Evolutionary conservation across 1,140 invertebrate species (phyloP).

Genomic region (Paralvinella palmiformis): DNA sequence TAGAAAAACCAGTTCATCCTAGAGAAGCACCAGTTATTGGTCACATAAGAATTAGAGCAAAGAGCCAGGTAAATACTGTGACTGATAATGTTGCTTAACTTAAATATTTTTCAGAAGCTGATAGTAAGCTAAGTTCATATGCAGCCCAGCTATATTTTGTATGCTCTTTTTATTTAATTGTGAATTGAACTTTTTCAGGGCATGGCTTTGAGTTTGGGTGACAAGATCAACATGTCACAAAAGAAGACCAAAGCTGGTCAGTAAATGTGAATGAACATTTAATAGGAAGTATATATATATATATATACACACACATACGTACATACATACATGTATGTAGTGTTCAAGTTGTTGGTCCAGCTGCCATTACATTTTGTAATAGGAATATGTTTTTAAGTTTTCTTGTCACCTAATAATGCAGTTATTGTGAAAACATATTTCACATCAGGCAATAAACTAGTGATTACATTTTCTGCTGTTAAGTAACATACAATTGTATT

Average conservation of each 20-base stretch:
- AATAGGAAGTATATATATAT: too few species aligned
- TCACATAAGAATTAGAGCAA: constrained; percentile 94
- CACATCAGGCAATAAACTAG: too few species aligned
- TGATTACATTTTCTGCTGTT: too few species aligned
- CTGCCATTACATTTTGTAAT: too few species aligned
- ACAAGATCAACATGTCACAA: constrained; percentile 93
- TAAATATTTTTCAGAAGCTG: neutral
- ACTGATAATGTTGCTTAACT: neutral
- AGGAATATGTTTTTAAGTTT: too few species aligned
- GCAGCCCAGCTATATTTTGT: neutral
- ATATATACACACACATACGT: too few species aligned
- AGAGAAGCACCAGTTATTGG: constrained; percentile 80
- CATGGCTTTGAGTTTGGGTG: constrained; percentile 92
- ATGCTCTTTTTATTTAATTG: neutral
- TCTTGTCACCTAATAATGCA: too few species aligned
- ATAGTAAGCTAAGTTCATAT: neutral
- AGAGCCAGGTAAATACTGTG: constrained; percentile 89
- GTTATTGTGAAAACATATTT: too few species aligned
- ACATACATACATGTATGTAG: too few species aligned
- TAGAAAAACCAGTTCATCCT: constrained; percentile 87
- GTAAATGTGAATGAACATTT: too few species aligned
- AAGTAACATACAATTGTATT: too few species aligned
- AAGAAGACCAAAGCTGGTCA: constrained; percentile 25
- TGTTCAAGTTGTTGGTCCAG: too few species aligned
- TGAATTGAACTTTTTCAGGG: constrained; percentile 59